Percentiles rank a stretch among this genome's conserved stretches.
These are phyloP conservation scores for Parazoanthus atlanticus DNA, from an alignment of 92 coral and sea anemone species.

Conservation along the genomic window DNA sequence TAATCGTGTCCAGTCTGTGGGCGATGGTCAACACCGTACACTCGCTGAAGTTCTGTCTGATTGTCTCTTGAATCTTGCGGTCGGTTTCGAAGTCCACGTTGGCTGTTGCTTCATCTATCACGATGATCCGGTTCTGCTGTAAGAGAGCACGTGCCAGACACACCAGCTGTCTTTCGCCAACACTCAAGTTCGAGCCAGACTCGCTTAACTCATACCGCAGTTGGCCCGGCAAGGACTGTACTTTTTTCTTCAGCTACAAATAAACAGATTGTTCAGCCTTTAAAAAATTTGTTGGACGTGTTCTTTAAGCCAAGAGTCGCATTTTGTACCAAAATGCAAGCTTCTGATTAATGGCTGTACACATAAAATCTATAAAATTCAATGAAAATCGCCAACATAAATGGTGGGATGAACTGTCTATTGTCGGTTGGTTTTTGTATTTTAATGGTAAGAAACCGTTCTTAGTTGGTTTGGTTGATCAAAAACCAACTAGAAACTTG, in stretches of 20 bases:
- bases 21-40: slow-evolving; percentile 39
- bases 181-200: slow-evolving; percentile 24
- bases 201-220: slow-evolving; percentile 17
- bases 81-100: slow-evolving; percentile 40
- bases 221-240: slow-evolving; percentile 24
- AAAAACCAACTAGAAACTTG: no score
- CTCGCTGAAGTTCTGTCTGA: slow-evolving; percentile 37
- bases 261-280: neutral
- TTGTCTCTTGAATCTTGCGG: slow-evolving; percentile 40
- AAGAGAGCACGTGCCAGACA: slow-evolving; percentile 37
- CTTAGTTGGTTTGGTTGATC: no score
- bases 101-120: slow-evolving; percentile 42
- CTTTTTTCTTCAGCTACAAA: slow-evolving; percentile 18
- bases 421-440: no score
- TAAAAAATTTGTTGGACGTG: neutral
- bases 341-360: no score
- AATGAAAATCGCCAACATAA: no score
- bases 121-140: slow-evolving; percentile 33
- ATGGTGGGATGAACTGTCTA: no score
- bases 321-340: no score
- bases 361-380: no score
- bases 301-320: no score
- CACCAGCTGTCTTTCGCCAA: slow-evolving; percentile 28
- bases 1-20: slow-evolving; percentile 34
- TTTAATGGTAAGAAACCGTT: no score